Evolutionary conservation across 37 sponge, comb jelly and placozoan species (phyloP), one percentile per base, ranked within the genome.

Genomic region (Geodia barretti): DNA sequence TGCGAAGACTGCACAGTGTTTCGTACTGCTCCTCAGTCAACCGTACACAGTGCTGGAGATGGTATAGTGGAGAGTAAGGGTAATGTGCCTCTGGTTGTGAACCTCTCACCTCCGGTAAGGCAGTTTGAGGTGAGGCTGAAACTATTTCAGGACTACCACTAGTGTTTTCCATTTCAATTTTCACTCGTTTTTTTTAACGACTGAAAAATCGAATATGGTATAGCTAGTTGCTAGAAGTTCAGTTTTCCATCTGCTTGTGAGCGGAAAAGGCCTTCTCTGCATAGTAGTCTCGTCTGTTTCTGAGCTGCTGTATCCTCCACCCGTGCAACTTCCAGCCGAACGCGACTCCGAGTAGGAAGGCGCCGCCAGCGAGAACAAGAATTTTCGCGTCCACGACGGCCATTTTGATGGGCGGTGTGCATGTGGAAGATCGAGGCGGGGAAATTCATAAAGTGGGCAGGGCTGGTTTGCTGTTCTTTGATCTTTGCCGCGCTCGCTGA

Each of bases 1-100:
- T 28, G 25, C 33, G 33, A 54, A 54, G 75, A 30, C 19, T 19
- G 29, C 41, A 20, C 29, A 74, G 36, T 28, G 41, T 39, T 11
- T 17, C 30, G 60, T 74, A 74, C 58, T 41, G 58, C 58, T 74
- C 75, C 58, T 74, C 59, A 32, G 47, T 74, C 54, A 74, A 29
- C 26, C 29, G 58, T 26, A 74, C 75, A 43, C 75, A 47, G 75
- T 74, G 24, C 75, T 74, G 30, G 29, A 47, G 1, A n/a, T n/a
- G n/a, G n/a, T n/a, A n/a, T n/a, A n/a, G n/a, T n/a, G n/a, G n/a
- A n/a, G n/a, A n/a, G n/a, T n/a, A n/a, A n/a, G n/a, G n/a, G n/a
- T n/a, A n/a, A n/a, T n/a, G n/a, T n/a, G n/a, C n/a, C n/a, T n/a
- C n/a, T n/a, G n/a, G n/a, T n/a, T n/a, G n/a, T n/a, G n/a, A n/a